Conservation (phyloP, 1,140 invertebrate genomes). For the Leucophenga varia region DNA sequence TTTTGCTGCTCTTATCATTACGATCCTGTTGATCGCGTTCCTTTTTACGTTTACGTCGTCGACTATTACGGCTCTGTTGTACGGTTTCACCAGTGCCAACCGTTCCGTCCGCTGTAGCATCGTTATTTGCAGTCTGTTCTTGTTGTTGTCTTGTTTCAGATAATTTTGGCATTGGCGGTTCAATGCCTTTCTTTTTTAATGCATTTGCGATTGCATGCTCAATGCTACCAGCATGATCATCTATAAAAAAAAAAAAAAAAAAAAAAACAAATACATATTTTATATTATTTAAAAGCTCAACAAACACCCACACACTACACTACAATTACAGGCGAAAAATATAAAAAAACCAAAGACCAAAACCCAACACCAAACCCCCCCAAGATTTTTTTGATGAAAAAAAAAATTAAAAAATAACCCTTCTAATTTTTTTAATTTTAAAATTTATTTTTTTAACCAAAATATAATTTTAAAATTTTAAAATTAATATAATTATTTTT, state of each 20-base stretch:
- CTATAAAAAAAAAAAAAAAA: constrained; percentile 57
- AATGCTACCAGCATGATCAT: constrained; percentile 75
- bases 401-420: too few relatives aligned
- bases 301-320: constrained; percentile 2
- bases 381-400: too few relatives aligned
- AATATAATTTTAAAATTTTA: too few relatives aligned
- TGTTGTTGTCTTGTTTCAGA: constrained; percentile 15
- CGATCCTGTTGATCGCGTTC: constrained; percentile 51
- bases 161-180: constrained; percentile 54
- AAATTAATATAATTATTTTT: too few relatives aligned
- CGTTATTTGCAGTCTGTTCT: constrained; percentile 1
- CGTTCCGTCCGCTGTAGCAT: not conserved
- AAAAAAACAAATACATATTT: constrained; percentile 43
- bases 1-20: constrained; percentile 36
- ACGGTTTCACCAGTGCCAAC: constrained; percentile 5
- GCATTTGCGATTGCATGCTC: constrained; percentile 74
- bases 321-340: not conserved
- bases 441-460: too few relatives aligned
- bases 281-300: constrained; percentile 57
- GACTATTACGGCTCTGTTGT: constrained; percentile 45
- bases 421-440: too few relatives aligned
- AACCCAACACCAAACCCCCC: too few relatives aligned
- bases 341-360: too few relatives aligned
- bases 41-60: constrained; percentile 56
- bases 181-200: constrained; percentile 61